phyloP scores from a whole-genome alignment of 2,888 invertebrate species.

The Celastrina argiolus region DNA sequence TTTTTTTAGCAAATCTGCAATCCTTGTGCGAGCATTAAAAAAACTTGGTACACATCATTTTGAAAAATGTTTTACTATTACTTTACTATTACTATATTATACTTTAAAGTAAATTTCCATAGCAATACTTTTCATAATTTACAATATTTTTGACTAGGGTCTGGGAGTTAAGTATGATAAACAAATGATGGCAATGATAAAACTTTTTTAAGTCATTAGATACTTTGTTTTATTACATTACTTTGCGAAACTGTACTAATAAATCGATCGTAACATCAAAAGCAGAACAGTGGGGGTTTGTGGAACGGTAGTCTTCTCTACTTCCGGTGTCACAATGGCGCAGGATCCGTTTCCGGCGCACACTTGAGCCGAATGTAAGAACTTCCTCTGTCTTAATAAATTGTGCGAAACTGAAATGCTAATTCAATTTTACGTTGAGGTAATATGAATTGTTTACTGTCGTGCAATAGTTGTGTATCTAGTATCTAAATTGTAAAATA shows the following conservation, averaged over 20 bases:
- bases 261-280: conserved; percentile 26
- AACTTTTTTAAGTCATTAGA: no score
- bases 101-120: no score
- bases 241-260: background rate
- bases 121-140: no score
- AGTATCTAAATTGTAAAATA: no score
- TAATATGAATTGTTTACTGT: background rate
- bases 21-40: background rate
- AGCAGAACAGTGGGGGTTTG: conserved; percentile 28
- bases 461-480: no score
- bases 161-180: background rate
- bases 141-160: no score
- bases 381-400: conserved; percentile 51
- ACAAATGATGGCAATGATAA: no score
- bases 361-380: conserved; percentile 58
- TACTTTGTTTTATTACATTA: background rate
- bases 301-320: conserved; percentile 66
- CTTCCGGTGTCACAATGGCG: conserved; percentile 71
- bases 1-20: background rate
- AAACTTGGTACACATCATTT: no score
- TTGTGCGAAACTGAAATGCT: conserved; percentile 33
- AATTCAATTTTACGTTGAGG: conserved; percentile 21
- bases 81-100: no score
- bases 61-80: no score
- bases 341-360: conserved; percentile 62